These are phyloP conservation scores for Sparus aurata DNA, from an alignment of 2,797 vertebrate genomes.

Conservation along the genomic window DNA sequence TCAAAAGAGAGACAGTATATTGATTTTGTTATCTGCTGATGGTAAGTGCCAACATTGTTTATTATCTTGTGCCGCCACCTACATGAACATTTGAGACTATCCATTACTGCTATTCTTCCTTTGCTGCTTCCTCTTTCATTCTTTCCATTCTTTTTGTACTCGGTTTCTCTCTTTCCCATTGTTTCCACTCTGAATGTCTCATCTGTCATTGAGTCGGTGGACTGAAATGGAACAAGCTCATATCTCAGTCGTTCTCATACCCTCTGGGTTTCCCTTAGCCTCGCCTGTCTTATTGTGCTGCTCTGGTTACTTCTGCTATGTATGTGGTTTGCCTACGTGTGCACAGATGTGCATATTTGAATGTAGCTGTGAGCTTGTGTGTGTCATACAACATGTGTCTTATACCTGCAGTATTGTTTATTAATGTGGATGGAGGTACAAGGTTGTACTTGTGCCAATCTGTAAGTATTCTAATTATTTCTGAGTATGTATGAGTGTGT, in stretches of 20 bases:
- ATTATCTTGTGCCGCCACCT: slow-evolving; percentile 56
- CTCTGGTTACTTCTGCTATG: slow-evolving; percentile 45
- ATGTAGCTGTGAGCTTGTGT: slow-evolving; percentile 9
- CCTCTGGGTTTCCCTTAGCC: slow-evolving; percentile 49
- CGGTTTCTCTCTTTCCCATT: slow-evolving; percentile 26
- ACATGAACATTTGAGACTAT: slow-evolving; percentile 49
- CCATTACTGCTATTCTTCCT: slow-evolving; percentile 24
- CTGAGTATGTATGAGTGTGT: slow-evolving; percentile 14
- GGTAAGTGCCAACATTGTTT: slow-evolving; percentile 59
- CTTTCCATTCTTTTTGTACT: slow-evolving; percentile 4
- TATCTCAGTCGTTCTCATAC: slow-evolving; percentile 49
- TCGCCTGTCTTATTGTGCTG: slow-evolving; percentile 46
- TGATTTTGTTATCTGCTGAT: slow-evolving; percentile 72
- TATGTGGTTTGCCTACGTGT: slow-evolving; percentile 37
- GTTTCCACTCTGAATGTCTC: slow-evolving; percentile 40
- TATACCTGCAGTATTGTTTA: neutral
- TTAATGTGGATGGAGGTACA: neutral
- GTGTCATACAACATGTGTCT: neutral
- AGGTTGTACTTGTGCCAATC: neutral
- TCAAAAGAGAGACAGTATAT: slow-evolving; percentile 73
- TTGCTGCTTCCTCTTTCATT: slow-evolving; percentile 14
- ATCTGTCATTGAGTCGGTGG: slow-evolving; percentile 47
- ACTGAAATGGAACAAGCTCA: slow-evolving; percentile 60
- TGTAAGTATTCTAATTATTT: slow-evolving; percentile 1
- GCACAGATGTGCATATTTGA: slow-evolving; percentile 22